Evolutionary conservation across 2,113 vertebrate species (phyloP).

Genomic region (Probosciger aterrimus): DNA sequence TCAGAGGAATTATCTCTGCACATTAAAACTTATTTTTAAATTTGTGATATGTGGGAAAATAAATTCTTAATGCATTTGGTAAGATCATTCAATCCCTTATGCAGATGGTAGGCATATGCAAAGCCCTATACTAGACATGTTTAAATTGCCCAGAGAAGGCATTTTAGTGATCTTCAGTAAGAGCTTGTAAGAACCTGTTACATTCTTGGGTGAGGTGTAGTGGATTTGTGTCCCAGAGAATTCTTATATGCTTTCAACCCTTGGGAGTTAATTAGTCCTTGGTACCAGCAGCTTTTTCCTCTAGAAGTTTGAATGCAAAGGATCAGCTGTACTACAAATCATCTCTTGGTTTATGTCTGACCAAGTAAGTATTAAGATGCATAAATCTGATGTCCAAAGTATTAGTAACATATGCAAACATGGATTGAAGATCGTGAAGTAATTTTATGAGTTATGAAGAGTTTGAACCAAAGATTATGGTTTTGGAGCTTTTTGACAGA

Average conservation of each 20-base stretch:
- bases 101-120: not conserved
- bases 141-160: not conserved
- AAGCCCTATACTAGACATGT: not conserved
- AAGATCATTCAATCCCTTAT: not conserved
- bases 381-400: not conserved
- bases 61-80: not conserved
- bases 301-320: not conserved
- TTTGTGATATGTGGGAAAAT: not conserved
- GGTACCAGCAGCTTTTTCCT: not conserved
- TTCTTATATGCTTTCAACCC: accelerated
- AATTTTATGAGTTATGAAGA: not conserved
- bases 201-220: not conserved
- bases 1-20: not conserved
- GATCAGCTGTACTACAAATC: not conserved
- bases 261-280: not conserved
- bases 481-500: not conserved
- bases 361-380: not conserved
- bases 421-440: not conserved
- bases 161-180: not conserved
- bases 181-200: not conserved
- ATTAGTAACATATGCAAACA: not conserved
- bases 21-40: not conserved
- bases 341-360: not conserved
- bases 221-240: not conserved
- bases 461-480: not conserved